Evolutionary conservation across 92 coral and sea anemone species (phyloP).

Genomic region (Phenganax subtilis): DNA sequence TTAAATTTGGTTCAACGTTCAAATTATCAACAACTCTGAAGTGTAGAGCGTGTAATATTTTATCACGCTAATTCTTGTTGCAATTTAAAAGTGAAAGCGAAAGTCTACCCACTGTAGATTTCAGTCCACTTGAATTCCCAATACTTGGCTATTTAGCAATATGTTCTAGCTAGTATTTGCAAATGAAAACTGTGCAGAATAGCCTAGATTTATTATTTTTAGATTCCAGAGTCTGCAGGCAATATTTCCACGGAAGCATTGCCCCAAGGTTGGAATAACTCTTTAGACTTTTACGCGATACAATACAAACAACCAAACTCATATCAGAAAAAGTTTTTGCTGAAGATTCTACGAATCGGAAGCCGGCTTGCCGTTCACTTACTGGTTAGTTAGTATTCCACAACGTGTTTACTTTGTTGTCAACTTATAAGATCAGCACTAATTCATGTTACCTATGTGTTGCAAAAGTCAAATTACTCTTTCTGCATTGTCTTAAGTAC

Average conservation of each 20-base stretch:
- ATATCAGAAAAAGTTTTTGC: constrained; percentile 53
- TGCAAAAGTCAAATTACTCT: too few species aligned
- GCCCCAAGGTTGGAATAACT: constrained; percentile 88
- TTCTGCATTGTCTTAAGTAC: too few species aligned
- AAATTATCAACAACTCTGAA: too few species aligned
- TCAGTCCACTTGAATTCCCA: too few species aligned
- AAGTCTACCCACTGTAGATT: too few species aligned
- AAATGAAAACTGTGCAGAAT: neutral
- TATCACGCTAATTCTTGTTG: too few species aligned
- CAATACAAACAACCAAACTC: constrained; percentile 73
- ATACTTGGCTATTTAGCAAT: neutral
- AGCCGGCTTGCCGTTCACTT: constrained; percentile 69
- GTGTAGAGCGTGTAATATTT: too few species aligned
- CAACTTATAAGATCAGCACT: too few species aligned
- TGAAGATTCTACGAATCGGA: constrained; percentile 75
- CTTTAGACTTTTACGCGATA: constrained; percentile 72
- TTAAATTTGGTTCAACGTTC: too few species aligned
- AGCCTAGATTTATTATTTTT: neutral
- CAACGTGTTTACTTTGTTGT: too few species aligned
- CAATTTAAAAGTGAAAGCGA: too few species aligned
- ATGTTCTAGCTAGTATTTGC: neutral
- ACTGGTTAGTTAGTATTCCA: constrained; percentile 53
- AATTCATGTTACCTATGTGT: too few species aligned
- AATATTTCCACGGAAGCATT: constrained; percentile 55
- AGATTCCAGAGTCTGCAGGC: constrained; percentile 28